Evolutionary conservation across 2,888 invertebrate species (phyloP), one percentile per base, ranked within the genome.

Genomic region (Drosophila buzzatii): DNA sequence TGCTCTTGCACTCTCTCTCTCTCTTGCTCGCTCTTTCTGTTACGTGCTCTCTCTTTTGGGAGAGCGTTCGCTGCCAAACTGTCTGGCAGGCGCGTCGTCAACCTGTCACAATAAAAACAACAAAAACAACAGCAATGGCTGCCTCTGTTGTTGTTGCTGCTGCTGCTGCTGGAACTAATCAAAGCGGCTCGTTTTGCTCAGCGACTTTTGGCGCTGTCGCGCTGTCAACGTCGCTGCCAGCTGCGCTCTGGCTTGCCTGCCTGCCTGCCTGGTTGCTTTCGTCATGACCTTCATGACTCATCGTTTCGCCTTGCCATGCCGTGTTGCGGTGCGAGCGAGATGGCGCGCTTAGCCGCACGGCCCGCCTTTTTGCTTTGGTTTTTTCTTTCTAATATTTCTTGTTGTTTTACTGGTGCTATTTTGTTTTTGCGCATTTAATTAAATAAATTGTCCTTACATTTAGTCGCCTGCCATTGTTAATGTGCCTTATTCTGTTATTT

Each of bases 271-370:
- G 85, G 87, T 87, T 87, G 85, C 85, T 87, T 87, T 92, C 92
- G 92, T 93, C 93, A 92, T 92, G 93, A 93, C 93, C 93, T 93
- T 93, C 93, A 93, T 93, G 93, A 93, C 93, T 93, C 93, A 93
- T 93, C 93, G 90, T 85, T 91, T 91, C 68, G 80, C 56, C 67
- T 73, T 70, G 60, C 44, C 44, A 33, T 35, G 49, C 35, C 23
- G 12, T 20, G 18, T 12, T 33, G 35, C 14, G 66, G 70, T 47
- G 53, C 56, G 37, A 57, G 73, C 69, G 68, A 57, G 61, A 76
- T 73, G 56, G 31, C 76, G 75, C 70, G 69, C 37, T 39, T 52
- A 52, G 63, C 20, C 56, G 72, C 65, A 58, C 62, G 81, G 78
- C 75, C 79, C 81, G 71, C 81, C 81, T 78, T 72, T 81, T 78